Evolutionary conservation across 2,113 vertebrate species (phyloP), one percentile per base, ranked within the genome.

Genomic region (Nansenia antarctica): DNA sequence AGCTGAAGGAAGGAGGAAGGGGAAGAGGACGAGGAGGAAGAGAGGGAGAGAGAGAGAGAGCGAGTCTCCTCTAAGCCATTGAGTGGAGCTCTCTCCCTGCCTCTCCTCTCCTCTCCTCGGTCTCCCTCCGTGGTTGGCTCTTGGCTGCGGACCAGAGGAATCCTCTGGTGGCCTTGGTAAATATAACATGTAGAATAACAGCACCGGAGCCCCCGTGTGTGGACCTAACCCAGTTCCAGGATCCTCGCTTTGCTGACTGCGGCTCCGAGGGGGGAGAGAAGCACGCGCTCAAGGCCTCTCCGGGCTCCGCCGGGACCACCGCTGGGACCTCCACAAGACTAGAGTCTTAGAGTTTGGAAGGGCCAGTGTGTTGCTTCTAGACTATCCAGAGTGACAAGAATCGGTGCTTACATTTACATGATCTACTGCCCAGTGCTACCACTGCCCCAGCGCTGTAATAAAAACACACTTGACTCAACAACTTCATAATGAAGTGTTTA

Each of bases 131-230:
- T 27, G 5, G 14, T 14, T 27, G 74, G 72, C 79, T 82, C 72
- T 84, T 91, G 88, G 89, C 84, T 59, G 45, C 22, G 63, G 68
- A 82, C 87, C 86, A 89, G 90, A 89, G 88, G 90, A 92, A 92
- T 90, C 90, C 83, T 91, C 80, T 87, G 77, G 80, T 86, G 82
- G 85, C 89, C 85, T 88, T 62, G 57, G 87, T 86, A 92, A 91
- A 91, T 87, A 87, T 85, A 88, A 87, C 88, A 88, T 87, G 91
- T 86, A 86, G 85, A 86, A 87, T 87, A 86, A 91, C 86, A 88
- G 72, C 75, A 61, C 82, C 77, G 83, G 82, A 84, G 79, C 79
- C 81, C 71, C 85, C 69, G 70, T 73, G 59, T 89, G 89, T 89
- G 85, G 88, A 88, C 76, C 84, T 88, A 91, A 90, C 88, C 88